Base-by-base conservation (phyloP, 2,888 invertebrate species). In the Limenitis camilla region DNA sequence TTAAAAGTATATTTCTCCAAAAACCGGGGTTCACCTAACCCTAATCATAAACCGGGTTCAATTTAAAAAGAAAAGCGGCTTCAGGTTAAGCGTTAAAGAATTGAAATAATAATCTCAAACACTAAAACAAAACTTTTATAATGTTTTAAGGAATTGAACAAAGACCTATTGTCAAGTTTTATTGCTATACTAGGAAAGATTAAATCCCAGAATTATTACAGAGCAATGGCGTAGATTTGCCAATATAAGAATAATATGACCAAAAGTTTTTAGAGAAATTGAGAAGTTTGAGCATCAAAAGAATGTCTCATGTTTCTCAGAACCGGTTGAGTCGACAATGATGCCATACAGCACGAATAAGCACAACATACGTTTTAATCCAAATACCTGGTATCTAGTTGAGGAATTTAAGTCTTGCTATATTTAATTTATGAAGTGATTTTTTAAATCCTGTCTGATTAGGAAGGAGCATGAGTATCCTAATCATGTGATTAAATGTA, bases 261-360 rank as follows among this genome's bases (percentile, higher is more conserved):
- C 19, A 19, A 19, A 19, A 19, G 19, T 19, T 19, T 19, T 19
- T 19, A 36, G 5, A 6, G 45, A 36, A 45, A 45, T 45, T 30
- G n/a, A 39, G 19, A 48, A 48, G 35, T 42, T 49, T 29, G 31
- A 36, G 39, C 59, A 55, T 47, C 48, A 47, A 67, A 72, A 67
- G 71, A 78, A 79, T 74, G 74, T 72, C 71, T 70, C 71, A 76
- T 72, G 72, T 75, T 83, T 79, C 78, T 69, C 63, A 75, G 76
- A 82, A 83, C 80, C 79, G 79, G 78, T 80, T 72, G 68, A 65
- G 69, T 69, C 73, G 69, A 71, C 67, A 65, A 61, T 48, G n/a
- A 11, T 28, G 32, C 53, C 66, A 65, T 71, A 69, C 67, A 67
- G 56, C 70, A 72, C 69, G 59, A 54, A 44, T 40, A 56, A 65